Evolutionary conservation across 1,140 invertebrate species (phyloP), one percentile per base, ranked within the genome.

Genomic region (Scaptomyza pallida): DNA sequence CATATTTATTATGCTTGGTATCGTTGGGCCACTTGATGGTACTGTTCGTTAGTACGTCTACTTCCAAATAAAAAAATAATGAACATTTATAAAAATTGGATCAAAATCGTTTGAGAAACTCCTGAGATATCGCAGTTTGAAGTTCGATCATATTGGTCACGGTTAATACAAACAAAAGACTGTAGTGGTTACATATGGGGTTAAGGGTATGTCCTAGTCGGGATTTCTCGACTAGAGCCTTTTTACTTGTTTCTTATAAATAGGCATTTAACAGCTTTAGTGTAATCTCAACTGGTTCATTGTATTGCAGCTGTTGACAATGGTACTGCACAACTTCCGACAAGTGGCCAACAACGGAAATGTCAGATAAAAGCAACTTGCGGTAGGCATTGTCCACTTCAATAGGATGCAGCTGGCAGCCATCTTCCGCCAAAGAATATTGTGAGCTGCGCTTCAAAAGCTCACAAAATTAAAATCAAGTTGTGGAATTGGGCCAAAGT

Each of bases 291-390:
- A 37, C 21, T 17, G 21, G 15, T 26, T 12, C 47, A 35, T 70
- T 63, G 37, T 71, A 8, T 45, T 17, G n/a, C 17, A 44, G 43
- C 43, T 47, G 23, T 64, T 70, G 35, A 56, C 44, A 70, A 56
- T 63, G 19, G 23, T 19, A 35, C 13, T 30, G n/a, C 16, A 70
- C 21, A 41, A 30, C 44, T 51, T 70, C 60, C 67, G 50, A 48
- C 45, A 33, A n/a, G 33, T 52, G 44, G 17, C 43, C 16, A 10
- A 26, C 26, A 62, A 40, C 60, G 60, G 60, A 70, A 70, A 63
- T 50, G 44, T 16, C 23, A 56, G 67, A 48, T 63, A 56, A 63
- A 70, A 51, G 44, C 51, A 19, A 45, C 51, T 52, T 64, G 50
- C 21, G 35, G 51, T 55, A 47, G 44, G 44, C 33, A 43, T 40